Evolutionary conservation across 2,113 vertebrate species (phyloP).

Genomic region (Paracanthobrama guichenoti): DNA sequence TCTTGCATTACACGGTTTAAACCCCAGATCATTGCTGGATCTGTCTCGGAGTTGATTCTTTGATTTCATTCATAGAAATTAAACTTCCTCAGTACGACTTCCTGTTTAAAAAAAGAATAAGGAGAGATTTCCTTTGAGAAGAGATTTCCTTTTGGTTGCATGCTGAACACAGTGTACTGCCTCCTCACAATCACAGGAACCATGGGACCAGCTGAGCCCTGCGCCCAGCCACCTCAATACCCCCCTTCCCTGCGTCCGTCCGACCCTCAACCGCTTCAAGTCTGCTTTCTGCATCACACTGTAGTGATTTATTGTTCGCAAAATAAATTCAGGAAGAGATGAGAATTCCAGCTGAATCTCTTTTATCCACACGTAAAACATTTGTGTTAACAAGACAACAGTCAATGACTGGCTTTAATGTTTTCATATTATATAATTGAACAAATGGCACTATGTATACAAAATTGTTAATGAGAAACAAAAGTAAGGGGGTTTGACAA

Average conservation of each 20-base stretch:
- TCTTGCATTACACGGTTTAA: background rate
- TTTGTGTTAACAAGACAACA: background rate
- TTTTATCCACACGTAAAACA: background rate
- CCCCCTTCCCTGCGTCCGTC: background rate
- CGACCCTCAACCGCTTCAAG: constrained; percentile 24
- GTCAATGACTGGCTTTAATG: background rate
- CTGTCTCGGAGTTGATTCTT: constrained; percentile 25
- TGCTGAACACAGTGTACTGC: constrained; percentile 74
- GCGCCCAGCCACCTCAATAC: constrained; percentile 34
- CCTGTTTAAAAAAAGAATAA: constrained; percentile 76
- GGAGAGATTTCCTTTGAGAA: constrained; percentile 75
- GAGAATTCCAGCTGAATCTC: constrained; percentile 67
- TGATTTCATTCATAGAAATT: constrained; percentile 51
- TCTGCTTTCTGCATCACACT: constrained; percentile 74
- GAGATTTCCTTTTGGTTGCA: constrained; percentile 75
- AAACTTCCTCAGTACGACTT: constrained; percentile 67
- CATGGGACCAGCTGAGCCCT: constrained; percentile 64
- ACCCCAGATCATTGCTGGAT: background rate
- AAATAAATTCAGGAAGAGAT: constrained; percentile 62
- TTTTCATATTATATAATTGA: background rate
- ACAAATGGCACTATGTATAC: background rate
- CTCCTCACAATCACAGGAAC: constrained; percentile 79
- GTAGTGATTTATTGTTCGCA: constrained; percentile 67
- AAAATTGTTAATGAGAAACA: background rate
- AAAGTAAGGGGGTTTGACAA: background rate